phyloP scores from a whole-genome alignment of 2,888 invertebrate species.

The Rosalia funebris region DNA sequence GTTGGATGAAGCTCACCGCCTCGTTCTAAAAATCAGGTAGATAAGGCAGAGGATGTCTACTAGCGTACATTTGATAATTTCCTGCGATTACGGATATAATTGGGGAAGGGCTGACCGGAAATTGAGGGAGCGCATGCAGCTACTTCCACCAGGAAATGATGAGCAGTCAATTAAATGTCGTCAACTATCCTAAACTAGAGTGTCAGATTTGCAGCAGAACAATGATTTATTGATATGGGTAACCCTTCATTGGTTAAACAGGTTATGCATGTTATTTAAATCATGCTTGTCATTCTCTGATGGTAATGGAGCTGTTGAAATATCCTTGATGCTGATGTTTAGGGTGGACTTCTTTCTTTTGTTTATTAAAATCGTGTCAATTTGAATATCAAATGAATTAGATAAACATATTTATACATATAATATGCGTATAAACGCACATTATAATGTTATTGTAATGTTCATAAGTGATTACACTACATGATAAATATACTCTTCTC shows the following conservation, averaged over 20 bases:
- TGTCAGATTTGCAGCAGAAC: constrained; percentile 31
- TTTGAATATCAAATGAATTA: not conserved
- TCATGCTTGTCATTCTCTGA: constrained; percentile 5
- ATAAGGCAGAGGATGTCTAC: constrained; percentile 60
- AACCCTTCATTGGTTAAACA: constrained; percentile 27
- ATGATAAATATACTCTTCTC: too few species aligned
- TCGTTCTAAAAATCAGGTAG: constrained; percentile 56
- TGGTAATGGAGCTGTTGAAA: constrained; percentile 3
- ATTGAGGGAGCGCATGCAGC: constrained; percentile 63
- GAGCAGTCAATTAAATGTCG: constrained; percentile 62
- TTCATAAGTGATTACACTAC: too few species aligned
- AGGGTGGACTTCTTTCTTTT: not conserved
- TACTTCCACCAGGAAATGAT: constrained; percentile 64
- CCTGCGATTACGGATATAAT: constrained; percentile 64
- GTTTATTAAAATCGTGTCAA: not conserved
- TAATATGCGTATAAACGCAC: too few species aligned
- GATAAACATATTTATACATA: not conserved
- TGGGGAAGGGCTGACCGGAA: constrained; percentile 65
- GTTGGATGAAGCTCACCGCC: too few species aligned
- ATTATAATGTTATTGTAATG: not conserved
- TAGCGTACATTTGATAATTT: constrained; percentile 64
- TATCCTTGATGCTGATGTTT: constrained; percentile 1
- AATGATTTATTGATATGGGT: constrained; percentile 30
- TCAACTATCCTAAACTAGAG: constrained; percentile 39
- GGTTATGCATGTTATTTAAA: constrained; percentile 25